phyloP scores from a whole-genome alignment of 2,888 invertebrate species.

The Agrochola lychnidis region DNA sequence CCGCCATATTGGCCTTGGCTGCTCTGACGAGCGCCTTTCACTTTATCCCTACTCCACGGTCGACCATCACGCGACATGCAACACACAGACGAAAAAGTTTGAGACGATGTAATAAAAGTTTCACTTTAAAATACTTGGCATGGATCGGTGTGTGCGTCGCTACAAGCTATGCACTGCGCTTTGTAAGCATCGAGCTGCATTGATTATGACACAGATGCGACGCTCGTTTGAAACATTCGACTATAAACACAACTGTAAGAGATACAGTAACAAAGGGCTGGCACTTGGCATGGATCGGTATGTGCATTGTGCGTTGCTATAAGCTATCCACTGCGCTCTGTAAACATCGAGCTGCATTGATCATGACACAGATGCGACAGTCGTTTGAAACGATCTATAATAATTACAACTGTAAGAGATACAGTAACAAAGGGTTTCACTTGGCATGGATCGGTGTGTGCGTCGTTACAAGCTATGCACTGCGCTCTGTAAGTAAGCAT shows the following conservation, averaged over 20 bases:
- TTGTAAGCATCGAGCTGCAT: slow-evolving; percentile 67
- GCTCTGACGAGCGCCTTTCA: no score
- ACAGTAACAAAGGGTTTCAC: slow-evolving; percentile 75
- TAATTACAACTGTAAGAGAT: slow-evolving; percentile 62
- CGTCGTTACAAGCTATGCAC: slow-evolving; percentile 66
- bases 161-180: slow-evolving; percentile 67
- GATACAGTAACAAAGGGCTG: slow-evolving; percentile 74
- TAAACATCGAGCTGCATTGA: slow-evolving; percentile 68
- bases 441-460: slow-evolving; percentile 68
- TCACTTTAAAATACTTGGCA: no score
- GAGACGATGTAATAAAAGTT: no score
- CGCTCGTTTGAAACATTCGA: slow-evolving; percentile 14
- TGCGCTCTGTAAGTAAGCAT: slow-evolving; percentile 71
- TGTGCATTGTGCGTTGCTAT: slow-evolving; percentile 63
- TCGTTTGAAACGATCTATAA: neutral
- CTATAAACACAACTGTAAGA: slow-evolving; percentile 51
- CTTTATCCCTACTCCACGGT: no score
- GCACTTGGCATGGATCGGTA: slow-evolving; percentile 71
- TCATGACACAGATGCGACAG: slow-evolving; percentile 60
- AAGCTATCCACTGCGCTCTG: slow-evolving; percentile 64
- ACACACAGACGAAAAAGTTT: no score
- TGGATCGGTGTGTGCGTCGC: slow-evolving; percentile 61
- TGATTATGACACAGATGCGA: slow-evolving; percentile 64
- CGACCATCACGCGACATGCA: no score
- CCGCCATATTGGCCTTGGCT: no score